A percentile compares a stretch with the other conserved stretches of the same genome.
phyloP scores from a whole-genome alignment of 2,797 vertebrate genomes.

The Thripadectes ignobilis region DNA sequence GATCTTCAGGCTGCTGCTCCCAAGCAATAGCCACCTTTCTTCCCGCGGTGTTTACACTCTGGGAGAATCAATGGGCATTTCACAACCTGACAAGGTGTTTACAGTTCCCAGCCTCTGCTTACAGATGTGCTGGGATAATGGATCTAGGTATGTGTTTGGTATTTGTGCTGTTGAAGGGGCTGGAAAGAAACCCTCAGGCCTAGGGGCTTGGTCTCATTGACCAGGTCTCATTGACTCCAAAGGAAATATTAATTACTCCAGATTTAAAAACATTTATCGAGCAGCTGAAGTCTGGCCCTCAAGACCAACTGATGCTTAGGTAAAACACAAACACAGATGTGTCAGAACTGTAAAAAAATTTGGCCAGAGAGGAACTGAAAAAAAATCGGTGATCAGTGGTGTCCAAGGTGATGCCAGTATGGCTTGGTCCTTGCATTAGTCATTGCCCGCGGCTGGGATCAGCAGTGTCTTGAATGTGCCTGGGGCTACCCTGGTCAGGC shows the following conservation, averaged over 20 bases:
- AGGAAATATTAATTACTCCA: neutral
- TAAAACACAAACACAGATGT: neutral
- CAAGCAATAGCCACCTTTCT: neutral
- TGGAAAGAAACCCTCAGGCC: neutral
- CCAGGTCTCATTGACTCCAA: neutral
- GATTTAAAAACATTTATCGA: neutral
- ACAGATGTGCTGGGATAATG: constrained; percentile 2
- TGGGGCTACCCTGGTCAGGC: neutral
- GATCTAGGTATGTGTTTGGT: neutral
- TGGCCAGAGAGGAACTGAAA: neutral
- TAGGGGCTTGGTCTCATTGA: neutral
- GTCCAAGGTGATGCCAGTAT: neutral
- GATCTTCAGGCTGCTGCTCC: neutral
- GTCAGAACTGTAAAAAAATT: neutral
- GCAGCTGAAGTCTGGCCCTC: neutral
- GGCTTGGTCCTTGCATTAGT: neutral
- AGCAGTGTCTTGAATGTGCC: neutral
- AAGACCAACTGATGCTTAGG: neutral
- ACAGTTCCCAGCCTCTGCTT: constrained; percentile 20
- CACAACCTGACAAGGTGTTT: constrained; percentile 38
- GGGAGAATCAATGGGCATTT: constrained; percentile 25
- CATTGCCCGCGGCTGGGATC: neutral
- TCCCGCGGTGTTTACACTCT: neutral
- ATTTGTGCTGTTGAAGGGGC: neutral
- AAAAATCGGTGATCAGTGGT: neutral